Conservation (phyloP, 2,888 invertebrate species). For the Pammene fasciana region DNA sequence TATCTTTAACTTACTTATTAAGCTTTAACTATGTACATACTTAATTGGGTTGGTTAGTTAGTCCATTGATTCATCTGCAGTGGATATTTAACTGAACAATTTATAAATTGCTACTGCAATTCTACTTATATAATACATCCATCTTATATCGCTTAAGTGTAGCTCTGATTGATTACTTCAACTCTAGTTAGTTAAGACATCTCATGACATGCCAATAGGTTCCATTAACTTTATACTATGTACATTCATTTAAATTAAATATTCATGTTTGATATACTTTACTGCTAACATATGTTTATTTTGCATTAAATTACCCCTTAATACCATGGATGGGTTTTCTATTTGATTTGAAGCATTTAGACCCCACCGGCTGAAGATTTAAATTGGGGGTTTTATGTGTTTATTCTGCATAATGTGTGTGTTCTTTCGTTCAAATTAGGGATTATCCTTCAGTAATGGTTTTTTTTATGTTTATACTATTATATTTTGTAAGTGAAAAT, state of each 20-base stretch:
- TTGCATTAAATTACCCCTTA: not conserved
- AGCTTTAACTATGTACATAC: too few species aligned
- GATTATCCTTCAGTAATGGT: slow-evolving; percentile 16
- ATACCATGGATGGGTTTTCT: slow-evolving; percentile 18
- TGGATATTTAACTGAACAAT: too few species aligned
- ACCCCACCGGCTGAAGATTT: not conserved
- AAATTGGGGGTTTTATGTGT: not conserved
- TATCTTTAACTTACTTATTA: too few species aligned
- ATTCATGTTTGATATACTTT: not conserved
- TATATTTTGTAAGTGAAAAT: not conserved
- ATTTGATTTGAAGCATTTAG: slow-evolving; percentile 18
- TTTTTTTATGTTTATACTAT: not conserved
- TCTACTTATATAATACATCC: too few species aligned
- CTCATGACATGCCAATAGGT: too few species aligned
- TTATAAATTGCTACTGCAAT: too few species aligned
- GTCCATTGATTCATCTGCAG: too few species aligned
- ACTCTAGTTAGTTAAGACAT: too few species aligned
- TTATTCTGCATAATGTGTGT: not conserved
- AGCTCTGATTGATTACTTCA: too few species aligned
- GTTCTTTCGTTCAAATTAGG: slow-evolving; percentile 11
- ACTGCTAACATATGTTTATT: not conserved
- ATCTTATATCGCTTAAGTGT: too few species aligned
- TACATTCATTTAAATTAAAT: not conserved
- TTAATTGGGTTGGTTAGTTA: too few species aligned
- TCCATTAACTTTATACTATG: too few species aligned